phyloP scores from a whole-genome alignment of 2,888 invertebrate genomes.

The Gibbula magus region DNA sequence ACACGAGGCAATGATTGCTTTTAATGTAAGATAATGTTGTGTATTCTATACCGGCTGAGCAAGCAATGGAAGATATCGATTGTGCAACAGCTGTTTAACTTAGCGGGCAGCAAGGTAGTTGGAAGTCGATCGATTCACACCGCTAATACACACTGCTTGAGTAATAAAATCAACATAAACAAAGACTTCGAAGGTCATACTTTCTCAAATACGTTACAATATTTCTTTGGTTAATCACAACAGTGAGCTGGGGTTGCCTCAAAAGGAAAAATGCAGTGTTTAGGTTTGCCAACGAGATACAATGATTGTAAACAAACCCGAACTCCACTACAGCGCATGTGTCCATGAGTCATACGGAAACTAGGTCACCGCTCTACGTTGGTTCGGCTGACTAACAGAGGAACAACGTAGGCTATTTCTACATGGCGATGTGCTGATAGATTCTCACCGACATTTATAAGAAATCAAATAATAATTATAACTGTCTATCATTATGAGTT shows the following conservation, averaged over 20 bases:
- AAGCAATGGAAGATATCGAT: neutral
- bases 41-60: too few species aligned
- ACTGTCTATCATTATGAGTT: neutral
- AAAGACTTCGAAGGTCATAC: neutral
- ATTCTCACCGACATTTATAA: too few species aligned
- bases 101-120: neutral
- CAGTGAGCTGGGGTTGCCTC: neutral
- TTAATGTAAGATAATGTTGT: too few species aligned
- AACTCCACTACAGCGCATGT: neutral
- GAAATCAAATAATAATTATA: too few species aligned
- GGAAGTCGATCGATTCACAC: neutral
- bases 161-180: constrained; percentile 11
- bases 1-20: too few species aligned
- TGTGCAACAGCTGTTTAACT: neutral
- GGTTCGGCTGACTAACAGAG: constrained; percentile 11
- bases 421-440: neutral
- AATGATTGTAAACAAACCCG: neutral
- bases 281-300: constrained; percentile 20
- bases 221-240: neutral
- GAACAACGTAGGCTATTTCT: constrained; percentile 12
- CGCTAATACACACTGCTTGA: neutral
- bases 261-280: neutral
- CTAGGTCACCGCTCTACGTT: constrained; percentile 19
- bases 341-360: neutral
- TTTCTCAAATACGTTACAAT: neutral